Conservation (phyloP, 2,113 vertebrate species). For the Etheostoma cragini region DNA sequence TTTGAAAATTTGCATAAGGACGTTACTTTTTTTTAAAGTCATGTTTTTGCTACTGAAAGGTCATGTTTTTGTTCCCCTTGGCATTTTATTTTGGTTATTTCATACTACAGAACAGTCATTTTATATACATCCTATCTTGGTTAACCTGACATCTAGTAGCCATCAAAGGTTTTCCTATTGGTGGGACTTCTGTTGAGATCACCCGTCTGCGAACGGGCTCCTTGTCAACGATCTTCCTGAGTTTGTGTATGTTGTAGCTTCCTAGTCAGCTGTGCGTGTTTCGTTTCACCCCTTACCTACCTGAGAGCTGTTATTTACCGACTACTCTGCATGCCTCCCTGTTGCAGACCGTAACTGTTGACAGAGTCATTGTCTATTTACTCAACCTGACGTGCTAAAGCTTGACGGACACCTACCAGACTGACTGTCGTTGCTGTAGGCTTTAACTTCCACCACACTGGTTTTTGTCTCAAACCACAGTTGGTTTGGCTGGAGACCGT, state of each 20-base stretch:
- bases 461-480: slow-evolving; percentile 88
- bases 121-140: not conserved
- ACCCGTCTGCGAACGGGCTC: not conserved
- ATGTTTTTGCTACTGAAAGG: not conserved
- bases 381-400: not conserved
- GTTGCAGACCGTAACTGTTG: not conserved
- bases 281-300: not conserved
- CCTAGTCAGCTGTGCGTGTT: no score
- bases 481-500: slow-evolving; percentile 80
- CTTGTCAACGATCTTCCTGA: not conserved
- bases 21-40: not conserved
- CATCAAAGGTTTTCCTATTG: not conserved
- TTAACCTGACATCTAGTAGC: slow-evolving; percentile 33
- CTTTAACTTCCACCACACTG: slow-evolving; percentile 83
- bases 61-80: not conserved
- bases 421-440: slow-evolving; percentile 87
- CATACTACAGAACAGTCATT: not conserved
- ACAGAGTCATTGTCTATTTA: not conserved
- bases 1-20: not conserved
- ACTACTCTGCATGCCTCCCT: not conserved
- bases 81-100: not conserved
- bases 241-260: no score
- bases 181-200: not conserved
- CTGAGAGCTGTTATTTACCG: not conserved
- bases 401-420: slow-evolving; percentile 80